Evolutionary conservation across 2,888 invertebrate species (phyloP).

Genomic region (Stenichneumon culpator): DNA sequence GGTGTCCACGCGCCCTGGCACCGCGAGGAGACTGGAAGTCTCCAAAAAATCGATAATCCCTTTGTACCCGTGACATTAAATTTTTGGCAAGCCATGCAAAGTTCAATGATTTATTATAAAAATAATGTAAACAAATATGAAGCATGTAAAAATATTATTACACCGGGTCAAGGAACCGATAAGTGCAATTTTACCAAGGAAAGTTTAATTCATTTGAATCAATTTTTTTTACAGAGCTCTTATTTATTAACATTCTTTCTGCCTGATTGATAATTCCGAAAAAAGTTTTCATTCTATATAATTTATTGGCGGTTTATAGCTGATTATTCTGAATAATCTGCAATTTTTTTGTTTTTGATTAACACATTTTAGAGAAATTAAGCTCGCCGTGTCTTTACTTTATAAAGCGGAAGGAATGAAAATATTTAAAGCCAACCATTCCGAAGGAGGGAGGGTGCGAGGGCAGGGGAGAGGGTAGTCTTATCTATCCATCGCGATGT

Average conservation of each 20-base stretch:
- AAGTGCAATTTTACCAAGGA: neutral
- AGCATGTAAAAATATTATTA: neutral
- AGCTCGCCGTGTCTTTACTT: no score
- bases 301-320: neutral
- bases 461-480: no score
- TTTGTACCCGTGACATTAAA: neutral
- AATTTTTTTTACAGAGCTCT: neutral
- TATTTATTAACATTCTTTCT: neutral
- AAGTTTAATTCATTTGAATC: neutral
- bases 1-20: constrained; percentile 61
- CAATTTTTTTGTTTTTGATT: neutral
- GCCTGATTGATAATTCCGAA: neutral
- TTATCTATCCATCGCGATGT: no score
- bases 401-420: no score
- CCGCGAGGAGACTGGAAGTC: neutral
- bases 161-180: neutral
- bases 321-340: neutral
- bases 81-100: neutral
- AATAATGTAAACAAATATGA: neutral
- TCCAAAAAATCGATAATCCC: constrained; percentile 52
- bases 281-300: neutral
- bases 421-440: no score
- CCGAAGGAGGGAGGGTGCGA: no score
- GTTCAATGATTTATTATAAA: neutral
- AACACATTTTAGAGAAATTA: no score